Evolutionary conservation across 2,113 vertebrate genomes (phyloP).

Genomic region (Mohoua ochrocephala): DNA sequence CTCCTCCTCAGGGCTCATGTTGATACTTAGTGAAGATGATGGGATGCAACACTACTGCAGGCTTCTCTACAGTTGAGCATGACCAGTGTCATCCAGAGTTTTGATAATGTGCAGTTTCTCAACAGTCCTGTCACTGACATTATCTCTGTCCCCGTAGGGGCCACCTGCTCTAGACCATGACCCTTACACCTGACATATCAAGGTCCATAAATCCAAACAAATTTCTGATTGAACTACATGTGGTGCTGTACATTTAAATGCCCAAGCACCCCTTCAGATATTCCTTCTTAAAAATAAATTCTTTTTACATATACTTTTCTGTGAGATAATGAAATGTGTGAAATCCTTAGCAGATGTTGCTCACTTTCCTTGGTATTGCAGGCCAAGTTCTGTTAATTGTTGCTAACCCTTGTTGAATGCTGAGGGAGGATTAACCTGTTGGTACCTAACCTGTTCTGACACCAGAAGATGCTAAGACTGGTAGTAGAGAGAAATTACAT

Average conservation of each 20-base stretch:
- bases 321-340: neutral
- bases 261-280: neutral
- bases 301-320: neutral
- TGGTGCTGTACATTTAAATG: conserved; percentile 5
- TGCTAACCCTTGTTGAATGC: neutral
- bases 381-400: neutral
- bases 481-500: neutral
- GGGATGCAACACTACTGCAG: conserved; percentile 63
- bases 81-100: conserved; percentile 61
- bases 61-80: conserved; percentile 39
- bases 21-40: conserved; percentile 62
- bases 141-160: conserved; percentile 39
- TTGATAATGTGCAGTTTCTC: conserved; percentile 52
- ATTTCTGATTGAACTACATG: neutral
- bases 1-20: conserved; percentile 33
- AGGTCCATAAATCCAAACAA: neutral
- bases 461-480: neutral
- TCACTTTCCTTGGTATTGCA: neutral
- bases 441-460: neutral
- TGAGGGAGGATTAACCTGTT: conserved; percentile 13
- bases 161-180: conserved; percentile 55
- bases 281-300: neutral
- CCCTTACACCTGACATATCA: conserved; percentile 61
- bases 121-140: conserved; percentile 50
- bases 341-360: neutral